Evolutionary conservation across 2,888 invertebrate genomes (phyloP).

Genomic region (Chaitophorus viminalis): DNA sequence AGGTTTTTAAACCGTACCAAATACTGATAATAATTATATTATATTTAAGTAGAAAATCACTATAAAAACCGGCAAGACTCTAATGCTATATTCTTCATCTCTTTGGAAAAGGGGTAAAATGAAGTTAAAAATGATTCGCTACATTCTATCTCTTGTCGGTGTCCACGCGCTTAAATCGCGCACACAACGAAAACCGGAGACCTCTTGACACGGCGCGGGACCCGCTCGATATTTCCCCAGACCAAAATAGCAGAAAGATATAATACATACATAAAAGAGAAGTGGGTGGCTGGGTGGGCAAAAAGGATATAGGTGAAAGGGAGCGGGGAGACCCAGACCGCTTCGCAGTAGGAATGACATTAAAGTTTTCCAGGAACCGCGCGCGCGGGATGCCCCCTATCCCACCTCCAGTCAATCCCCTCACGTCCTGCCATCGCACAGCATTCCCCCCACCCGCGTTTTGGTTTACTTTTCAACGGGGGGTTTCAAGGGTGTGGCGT

Average conservation of each 20-base stretch:
- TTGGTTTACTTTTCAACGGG: conserved; percentile 49
- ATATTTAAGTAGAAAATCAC: not conserved
- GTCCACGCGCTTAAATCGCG: conserved; percentile 29
- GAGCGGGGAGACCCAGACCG: conserved; percentile 59
- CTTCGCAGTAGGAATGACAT: conserved; percentile 61
- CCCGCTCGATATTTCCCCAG: conserved; percentile 61
- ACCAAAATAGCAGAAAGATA: conserved; percentile 38
- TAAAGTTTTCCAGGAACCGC: conserved; percentile 61
- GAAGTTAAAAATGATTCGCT: conserved; percentile 28
- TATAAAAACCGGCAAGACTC: not conserved
- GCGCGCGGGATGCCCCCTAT: conserved; percentile 39
- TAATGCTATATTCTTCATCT: not conserved
- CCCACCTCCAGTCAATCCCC: not conserved
- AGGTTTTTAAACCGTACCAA: not conserved
- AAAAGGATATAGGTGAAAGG: conserved; percentile 26
- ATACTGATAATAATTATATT: not conserved
- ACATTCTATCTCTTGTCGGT: not conserved
- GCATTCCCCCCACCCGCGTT: conserved; percentile 29
- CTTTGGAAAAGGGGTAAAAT: not conserved
- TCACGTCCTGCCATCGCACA: not conserved
- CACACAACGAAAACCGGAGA: conserved; percentile 42
- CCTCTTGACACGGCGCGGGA: conserved; percentile 53
- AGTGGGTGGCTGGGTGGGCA: conserved; percentile 53
- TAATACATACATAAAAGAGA: conserved; percentile 57
- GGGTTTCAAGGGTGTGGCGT: conserved; percentile 62